phyloP scores from a whole-genome alignment of 2,797 vertebrate genomes.

The Dryobates pubescens region DNA sequence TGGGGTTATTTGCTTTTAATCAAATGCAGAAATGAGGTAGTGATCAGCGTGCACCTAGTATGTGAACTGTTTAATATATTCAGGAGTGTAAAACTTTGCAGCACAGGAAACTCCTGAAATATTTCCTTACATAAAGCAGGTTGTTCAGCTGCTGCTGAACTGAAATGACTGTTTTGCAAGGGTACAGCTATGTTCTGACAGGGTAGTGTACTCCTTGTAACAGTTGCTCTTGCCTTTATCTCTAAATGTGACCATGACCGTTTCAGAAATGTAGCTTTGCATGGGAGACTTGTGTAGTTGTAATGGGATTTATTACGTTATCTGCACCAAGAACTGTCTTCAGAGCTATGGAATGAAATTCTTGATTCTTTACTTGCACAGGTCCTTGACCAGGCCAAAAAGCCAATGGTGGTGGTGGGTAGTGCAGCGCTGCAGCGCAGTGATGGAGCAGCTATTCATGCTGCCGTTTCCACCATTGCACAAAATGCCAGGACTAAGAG shows the following conservation, averaged over 20 bases:
- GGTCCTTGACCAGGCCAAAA: constrained; percentile 87
- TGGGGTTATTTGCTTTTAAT: not conserved
- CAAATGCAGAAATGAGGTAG: not conserved
- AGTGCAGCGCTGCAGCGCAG: constrained; percentile 90
- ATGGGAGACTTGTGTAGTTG: not conserved
- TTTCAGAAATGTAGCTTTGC: not conserved
- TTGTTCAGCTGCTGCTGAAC: not conserved
- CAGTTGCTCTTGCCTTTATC: not conserved
- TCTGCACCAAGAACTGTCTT: not conserved
- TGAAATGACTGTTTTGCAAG: not conserved
- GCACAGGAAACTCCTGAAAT: not conserved
- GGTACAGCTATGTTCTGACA: not conserved
- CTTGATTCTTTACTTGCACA: constrained; percentile 57
- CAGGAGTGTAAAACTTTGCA: not conserved
- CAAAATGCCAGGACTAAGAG: constrained; percentile 87
- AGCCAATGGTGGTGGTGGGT: constrained; percentile 91
- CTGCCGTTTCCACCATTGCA: constrained; percentile 87
- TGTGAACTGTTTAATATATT: not conserved
- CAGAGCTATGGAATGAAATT: not conserved
- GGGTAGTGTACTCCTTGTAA: not conserved
- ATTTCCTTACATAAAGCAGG: not conserved
- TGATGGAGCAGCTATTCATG: constrained; percentile 90
- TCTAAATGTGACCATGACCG: not conserved
- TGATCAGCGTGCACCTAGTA: not conserved
- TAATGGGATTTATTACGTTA: not conserved